Conservation (phyloP, 2,888 invertebrate genomes). For the Sphecodes monilicornis region DNA sequence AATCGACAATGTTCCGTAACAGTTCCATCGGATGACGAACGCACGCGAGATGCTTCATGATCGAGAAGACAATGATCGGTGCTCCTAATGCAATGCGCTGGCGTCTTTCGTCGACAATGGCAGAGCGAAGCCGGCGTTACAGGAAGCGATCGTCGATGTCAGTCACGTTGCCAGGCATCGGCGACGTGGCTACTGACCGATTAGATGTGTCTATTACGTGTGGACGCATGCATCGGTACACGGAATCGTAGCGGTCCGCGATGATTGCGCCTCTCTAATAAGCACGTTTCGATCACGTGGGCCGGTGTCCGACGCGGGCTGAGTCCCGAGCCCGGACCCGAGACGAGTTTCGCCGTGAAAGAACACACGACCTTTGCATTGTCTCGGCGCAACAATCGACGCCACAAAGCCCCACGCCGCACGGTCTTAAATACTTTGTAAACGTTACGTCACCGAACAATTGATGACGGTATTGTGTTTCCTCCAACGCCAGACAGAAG, state of each 20-base stretch:
- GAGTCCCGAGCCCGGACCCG: slow-evolving; percentile 29
- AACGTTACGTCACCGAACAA: neutral
- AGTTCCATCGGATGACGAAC: neutral
- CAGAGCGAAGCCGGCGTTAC: slow-evolving; percentile 30
- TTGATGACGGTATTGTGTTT: neutral
- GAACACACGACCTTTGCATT: slow-evolving; percentile 37
- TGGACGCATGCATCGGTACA: slow-evolving; percentile 39
- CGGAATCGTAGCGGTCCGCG: slow-evolving; percentile 35
- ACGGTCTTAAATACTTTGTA: neutral
- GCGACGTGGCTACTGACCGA: slow-evolving; percentile 69
- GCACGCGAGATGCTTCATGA: neutral
- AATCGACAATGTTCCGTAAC: neutral
- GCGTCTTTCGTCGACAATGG: slow-evolving; percentile 2
- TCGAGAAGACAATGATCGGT: neutral
- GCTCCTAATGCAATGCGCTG: neutral
- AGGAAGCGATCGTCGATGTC: slow-evolving; percentile 69
- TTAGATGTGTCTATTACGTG: slow-evolving; percentile 67
- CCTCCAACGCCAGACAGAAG: neutral
- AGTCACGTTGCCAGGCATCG: slow-evolving; percentile 65
- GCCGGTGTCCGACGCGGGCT: slow-evolving; percentile 18
- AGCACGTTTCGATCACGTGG: slow-evolving; percentile 36
- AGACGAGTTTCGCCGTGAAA: slow-evolving; percentile 34
- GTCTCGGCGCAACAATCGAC: slow-evolving; percentile 29
- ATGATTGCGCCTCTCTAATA: slow-evolving; percentile 32
- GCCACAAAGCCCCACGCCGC: neutral